Evolutionary conservation across 2,797 vertebrate genomes (phyloP).

Genomic region (Pangasius macronema): DNA sequence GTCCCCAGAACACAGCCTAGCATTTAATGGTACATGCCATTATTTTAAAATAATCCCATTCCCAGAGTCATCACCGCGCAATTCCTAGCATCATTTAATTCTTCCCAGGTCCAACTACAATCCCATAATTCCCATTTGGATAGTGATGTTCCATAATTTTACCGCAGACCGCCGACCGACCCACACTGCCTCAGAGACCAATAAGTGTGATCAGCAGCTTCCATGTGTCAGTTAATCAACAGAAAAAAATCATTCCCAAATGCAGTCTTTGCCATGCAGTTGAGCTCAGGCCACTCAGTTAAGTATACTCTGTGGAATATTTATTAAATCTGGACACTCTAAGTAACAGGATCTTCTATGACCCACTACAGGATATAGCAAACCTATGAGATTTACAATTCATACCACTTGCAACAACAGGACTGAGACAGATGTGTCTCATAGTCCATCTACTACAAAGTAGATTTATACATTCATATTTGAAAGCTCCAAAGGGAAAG

Average conservation of each 20-base stretch:
- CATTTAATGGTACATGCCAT: slow-evolving; percentile 7
- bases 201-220: slow-evolving; percentile 14
- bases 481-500: slow-evolving; percentile 11
- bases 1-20: neutral
- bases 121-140: slow-evolving; percentile 41
- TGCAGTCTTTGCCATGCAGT: neutral
- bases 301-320: neutral
- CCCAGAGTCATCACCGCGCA: slow-evolving; percentile 37
- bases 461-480: slow-evolving; percentile 2
- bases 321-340: neutral
- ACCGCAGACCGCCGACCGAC: neutral
- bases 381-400: neutral
- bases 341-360: neutral
- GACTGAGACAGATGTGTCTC: neutral
- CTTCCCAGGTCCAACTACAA: slow-evolving; percentile 33
- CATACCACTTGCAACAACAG: neutral
- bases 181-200: neutral
- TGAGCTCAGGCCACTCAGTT: neutral
- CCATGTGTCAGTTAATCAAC: neutral
- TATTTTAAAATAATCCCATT: slow-evolving; percentile 55
- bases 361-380: neutral
- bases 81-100: slow-evolving; percentile 60
- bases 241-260: slow-evolving; percentile 13
- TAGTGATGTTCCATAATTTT: slow-evolving; percentile 24
- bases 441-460: slow-evolving; percentile 12